Base-by-base conservation (phyloP, 1,140 invertebrate genomes). In the Drosophila kikkawai region DNA sequence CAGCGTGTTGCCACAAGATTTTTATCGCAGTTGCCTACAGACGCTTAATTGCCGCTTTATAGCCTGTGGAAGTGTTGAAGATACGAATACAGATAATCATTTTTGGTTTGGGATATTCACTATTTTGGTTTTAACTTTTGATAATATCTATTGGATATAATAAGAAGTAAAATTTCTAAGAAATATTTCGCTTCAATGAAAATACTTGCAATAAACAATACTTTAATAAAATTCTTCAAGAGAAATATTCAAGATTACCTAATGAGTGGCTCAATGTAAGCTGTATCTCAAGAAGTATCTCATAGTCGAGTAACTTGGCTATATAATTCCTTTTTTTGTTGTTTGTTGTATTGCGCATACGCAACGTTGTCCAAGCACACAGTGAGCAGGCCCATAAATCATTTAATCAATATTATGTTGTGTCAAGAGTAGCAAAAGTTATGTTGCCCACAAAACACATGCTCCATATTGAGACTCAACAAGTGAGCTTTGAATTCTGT, bases 401-500 rank as follows among this genome's bases (percentile, higher is more conserved):
- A 88, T 90, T 88, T 76, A 90, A 88, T 88, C 86, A 91, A 88
- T 88, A 88, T 90, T 88, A 79, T 88, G 85, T 85, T 82, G 83
- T 88, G 81, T 84, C 58, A 56, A 37, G 19, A 65, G 61, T 73
- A 70, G 81, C 80, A 61, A 79, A 82, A 84, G 76, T 71, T 73
- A 78, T 77, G 78, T 74, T 70, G 69, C 51, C 58, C 48, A 66
- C 50, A 59, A 69, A 90, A 88, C 85, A 91, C 86, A 60, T 88
- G 85, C 86, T 90, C 84, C 75, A 84, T 75, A 87, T 87, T 84
- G 58, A 22, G 57, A 55, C 61, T 60, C 45, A 48, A 50, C 45
- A 51, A 77, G 71, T 37, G 68, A 45, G 55, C 26, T 69, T 50
- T 36, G 39, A 48, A 58, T 71, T 53, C 34, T 36, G 39, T 17